Conservation (phyloP, 2,113 vertebrate species). For the Chlorodrepanis virens region DNA sequence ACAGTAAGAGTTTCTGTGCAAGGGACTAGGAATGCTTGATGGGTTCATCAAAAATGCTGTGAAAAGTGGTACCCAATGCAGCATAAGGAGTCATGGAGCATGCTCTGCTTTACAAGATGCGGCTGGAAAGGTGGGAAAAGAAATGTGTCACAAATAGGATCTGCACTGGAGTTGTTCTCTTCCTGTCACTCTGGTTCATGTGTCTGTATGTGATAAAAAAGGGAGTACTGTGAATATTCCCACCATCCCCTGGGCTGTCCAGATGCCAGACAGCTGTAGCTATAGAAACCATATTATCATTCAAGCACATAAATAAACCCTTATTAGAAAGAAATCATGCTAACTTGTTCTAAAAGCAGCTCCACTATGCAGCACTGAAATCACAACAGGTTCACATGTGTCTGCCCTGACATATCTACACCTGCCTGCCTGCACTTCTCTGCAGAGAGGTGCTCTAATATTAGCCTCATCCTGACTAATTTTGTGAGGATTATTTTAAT, state of each 20-base stretch:
- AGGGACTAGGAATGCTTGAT: not conserved
- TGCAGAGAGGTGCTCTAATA: not conserved
- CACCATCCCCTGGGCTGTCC: not conserved
- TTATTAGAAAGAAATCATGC: not conserved
- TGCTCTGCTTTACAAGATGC: rapidly evolving
- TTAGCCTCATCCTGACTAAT: not conserved
- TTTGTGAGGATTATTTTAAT: not conserved
- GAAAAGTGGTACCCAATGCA: not conserved
- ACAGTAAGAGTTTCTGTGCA: not conserved
- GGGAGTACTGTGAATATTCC: not conserved
- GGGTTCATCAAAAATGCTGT: not conserved
- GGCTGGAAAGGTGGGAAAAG: not conserved
- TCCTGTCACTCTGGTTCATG: not conserved
- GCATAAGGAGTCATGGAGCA: not conserved
- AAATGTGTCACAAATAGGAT: not conserved
- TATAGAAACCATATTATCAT: not conserved
- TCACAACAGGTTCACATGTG: not conserved
- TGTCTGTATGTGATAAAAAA: not conserved
- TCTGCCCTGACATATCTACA: not conserved
- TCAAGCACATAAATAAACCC: not conserved
- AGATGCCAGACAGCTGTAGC: not conserved
- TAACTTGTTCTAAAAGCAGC: not conserved
- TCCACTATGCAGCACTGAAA: not conserved
- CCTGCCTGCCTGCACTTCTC: not conserved
- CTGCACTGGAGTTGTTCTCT: not conserved